Base-by-base conservation (phyloP, 2,888 invertebrate species). In the Cryptus viduatorius region DNA sequence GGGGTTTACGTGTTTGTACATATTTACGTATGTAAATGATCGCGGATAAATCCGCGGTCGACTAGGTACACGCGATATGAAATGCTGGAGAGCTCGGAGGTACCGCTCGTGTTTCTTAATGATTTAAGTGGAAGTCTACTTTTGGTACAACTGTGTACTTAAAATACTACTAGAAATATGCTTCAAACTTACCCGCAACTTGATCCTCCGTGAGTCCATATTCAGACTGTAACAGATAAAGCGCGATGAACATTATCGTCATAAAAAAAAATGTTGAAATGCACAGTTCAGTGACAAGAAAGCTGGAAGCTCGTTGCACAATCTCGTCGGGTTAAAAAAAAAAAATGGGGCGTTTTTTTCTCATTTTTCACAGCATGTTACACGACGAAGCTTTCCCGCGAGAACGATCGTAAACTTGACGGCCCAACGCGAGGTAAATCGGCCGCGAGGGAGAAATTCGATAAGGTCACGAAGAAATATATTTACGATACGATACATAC, bases 201-300 rank as follows among this genome's bases (percentile, higher is more conserved):
- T 97, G 97, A 93, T 98, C 98, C 94, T 98, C 97, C 79, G 97
- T 96, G 87, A 98, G 96, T 90, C 98, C 98, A 95, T 97, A 97
- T 93, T 98, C 97, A 84, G 96, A 96, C 98, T 98, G 95, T 84
- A 95, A 96, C 94, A 91, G 84, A 92, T 89, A 90, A 90, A 88
- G 89, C 89, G 61, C 4, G 53, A 19, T 24, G 61, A 69, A 67
- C 56, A 83, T 72, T 53, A 71, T 56, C n/a, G 29, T 64, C 42
- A 67, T 53, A 1, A 46, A 19, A 73, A 24, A 4, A 16, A 50
- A 75, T 31, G 24, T 75, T 44, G 1, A 3, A 5, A 73, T n/a
- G 77, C 69, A 53, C 12, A 50, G 61, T 77, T 31, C n/a, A 59
- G 8, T 37, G 7, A 12, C n/a, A 42, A 65, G 24, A 37, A 65